Evolutionary conservation across 2,113 vertebrate species (phyloP).

Genomic region (Caracal caracal): DNA sequence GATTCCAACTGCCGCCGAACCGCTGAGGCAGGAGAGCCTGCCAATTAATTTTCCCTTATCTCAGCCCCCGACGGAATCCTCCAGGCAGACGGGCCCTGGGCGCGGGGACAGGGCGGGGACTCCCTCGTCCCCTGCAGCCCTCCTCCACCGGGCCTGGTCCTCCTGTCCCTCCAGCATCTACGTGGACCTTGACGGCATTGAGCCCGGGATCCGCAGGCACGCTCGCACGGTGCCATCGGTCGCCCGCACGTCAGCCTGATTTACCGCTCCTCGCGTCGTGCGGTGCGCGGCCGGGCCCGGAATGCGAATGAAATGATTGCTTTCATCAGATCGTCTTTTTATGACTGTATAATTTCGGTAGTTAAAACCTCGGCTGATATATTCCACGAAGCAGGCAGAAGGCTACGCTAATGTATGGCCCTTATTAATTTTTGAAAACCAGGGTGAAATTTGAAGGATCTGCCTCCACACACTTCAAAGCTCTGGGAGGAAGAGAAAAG

Average conservation of each 20-base stretch:
- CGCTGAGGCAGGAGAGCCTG: conserved; percentile 48
- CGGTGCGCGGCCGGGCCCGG: conserved; percentile 55
- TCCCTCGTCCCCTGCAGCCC: neutral
- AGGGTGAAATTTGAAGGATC: conserved; percentile 76
- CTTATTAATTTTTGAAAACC: conserved; percentile 80
- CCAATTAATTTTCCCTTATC: conserved; percentile 51
- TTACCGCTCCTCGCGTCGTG: conserved; percentile 21
- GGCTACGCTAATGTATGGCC: conserved; percentile 67
- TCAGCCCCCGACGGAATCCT: neutral
- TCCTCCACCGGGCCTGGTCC: neutral
- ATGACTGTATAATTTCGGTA: conserved; percentile 82
- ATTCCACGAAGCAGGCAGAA: conserved; percentile 69
- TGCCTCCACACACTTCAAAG: conserved; percentile 49
- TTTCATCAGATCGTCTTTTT: conserved; percentile 81
- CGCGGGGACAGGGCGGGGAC: neutral
- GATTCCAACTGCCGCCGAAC: conserved; percentile 68
- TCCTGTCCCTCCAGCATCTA: conserved; percentile 41
- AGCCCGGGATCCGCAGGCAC: conserved; percentile 54
- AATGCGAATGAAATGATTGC: conserved; percentile 81
- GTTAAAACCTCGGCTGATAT: conserved; percentile 84
- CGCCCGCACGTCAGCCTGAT: conserved; percentile 49
- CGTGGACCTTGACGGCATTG: conserved; percentile 4
- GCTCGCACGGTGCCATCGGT: conserved; percentile 72
- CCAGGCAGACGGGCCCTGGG: conserved; percentile 5
- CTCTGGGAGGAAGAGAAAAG: conserved; percentile 13